Percentiles rank a stretch among this genome's conserved stretches.
phyloP scores from a whole-genome alignment of 2,888 invertebrate genomes.

The Anodontia alba region DNA sequence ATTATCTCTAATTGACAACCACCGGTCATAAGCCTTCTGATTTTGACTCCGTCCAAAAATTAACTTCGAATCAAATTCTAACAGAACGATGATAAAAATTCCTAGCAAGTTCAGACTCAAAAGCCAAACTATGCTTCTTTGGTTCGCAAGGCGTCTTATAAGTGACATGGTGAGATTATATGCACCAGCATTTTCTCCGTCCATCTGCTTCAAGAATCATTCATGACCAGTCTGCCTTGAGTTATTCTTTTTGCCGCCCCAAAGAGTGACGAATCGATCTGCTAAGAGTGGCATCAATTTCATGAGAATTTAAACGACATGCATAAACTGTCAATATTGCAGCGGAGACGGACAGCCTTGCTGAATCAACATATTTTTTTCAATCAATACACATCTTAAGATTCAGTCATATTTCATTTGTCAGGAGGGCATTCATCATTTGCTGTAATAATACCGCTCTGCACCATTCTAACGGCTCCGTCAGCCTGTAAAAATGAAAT shows the following conservation, averaged over 20 bases:
- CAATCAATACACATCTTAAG: neutral
- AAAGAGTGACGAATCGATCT: neutral
- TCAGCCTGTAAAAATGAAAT: too few species aligned
- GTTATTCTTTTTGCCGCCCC: neutral
- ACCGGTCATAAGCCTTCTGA: constrained; percentile 45
- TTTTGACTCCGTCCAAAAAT: neutral
- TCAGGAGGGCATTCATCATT: too few species aligned
- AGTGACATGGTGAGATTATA: neutral
- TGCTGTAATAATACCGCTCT: too few species aligned
- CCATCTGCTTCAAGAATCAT: neutral
- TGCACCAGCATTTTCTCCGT: neutral
- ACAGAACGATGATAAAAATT: constrained; percentile 20
- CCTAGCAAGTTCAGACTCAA: constrained; percentile 30
- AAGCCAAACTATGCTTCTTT: constrained; percentile 3
- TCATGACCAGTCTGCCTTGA: neutral
- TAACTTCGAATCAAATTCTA: constrained; percentile 4
- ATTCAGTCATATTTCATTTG: too few species aligned
- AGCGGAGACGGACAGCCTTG: neutral
- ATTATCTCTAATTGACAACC: constrained; percentile 45
- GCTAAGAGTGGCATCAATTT: neutral
- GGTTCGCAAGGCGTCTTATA: neutral
- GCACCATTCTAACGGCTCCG: too few species aligned
- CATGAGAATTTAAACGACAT: constrained; percentile 9
- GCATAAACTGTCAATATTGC: neutral
- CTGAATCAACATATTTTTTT: neutral